Evolutionary conservation across 2,797 vertebrate species (phyloP).

Genomic region (Crenichthys baileyi): DNA sequence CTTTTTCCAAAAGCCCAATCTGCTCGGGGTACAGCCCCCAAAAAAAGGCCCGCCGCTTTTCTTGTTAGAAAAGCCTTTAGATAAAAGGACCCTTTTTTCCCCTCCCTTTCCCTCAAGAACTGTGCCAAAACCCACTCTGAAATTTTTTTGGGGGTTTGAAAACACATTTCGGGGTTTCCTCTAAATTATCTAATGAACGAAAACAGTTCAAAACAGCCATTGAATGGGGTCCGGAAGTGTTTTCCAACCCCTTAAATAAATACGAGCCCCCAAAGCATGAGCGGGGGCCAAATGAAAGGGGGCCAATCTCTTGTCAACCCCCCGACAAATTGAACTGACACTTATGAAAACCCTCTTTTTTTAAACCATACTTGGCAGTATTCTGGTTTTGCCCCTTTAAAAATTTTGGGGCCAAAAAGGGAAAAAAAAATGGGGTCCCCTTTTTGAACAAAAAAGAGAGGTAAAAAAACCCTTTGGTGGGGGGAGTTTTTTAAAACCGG

Average conservation of each 20-base stretch:
- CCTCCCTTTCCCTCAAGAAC: constrained; percentile 52
- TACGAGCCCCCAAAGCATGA: too few relatives aligned
- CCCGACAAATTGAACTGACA: too few relatives aligned
- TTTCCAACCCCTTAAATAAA: constrained; percentile 25
- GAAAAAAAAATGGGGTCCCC: too few relatives aligned
- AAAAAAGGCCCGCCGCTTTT: constrained; percentile 68
- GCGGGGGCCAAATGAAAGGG: too few relatives aligned
- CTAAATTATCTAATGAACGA: constrained; percentile 41
- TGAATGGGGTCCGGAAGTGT: constrained; percentile 45
- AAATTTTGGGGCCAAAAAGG: too few relatives aligned
- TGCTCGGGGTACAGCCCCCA: constrained; percentile 57
- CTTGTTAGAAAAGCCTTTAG: constrained; percentile 66
- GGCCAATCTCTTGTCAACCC: too few relatives aligned
- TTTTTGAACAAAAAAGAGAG: constrained; percentile 94
- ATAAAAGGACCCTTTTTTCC: constrained; percentile 64
- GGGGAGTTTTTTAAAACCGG: constrained; percentile 89
- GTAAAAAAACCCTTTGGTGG: constrained; percentile 95
- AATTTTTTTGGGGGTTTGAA: constrained; percentile 16
- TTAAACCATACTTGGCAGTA: too few relatives aligned
- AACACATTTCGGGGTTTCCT: constrained; percentile 40
- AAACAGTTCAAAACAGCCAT: constrained; percentile 44
- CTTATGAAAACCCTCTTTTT: too few relatives aligned
- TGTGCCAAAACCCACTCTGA: constrained; percentile 33
- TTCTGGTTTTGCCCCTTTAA: too few relatives aligned
- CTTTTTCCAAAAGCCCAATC: too few relatives aligned